A percentile compares a stretch with the other conserved stretches of the same genome.
Evolutionary conservation across 1,140 invertebrate species (phyloP).

Genomic region (Cydia strobilella): DNA sequence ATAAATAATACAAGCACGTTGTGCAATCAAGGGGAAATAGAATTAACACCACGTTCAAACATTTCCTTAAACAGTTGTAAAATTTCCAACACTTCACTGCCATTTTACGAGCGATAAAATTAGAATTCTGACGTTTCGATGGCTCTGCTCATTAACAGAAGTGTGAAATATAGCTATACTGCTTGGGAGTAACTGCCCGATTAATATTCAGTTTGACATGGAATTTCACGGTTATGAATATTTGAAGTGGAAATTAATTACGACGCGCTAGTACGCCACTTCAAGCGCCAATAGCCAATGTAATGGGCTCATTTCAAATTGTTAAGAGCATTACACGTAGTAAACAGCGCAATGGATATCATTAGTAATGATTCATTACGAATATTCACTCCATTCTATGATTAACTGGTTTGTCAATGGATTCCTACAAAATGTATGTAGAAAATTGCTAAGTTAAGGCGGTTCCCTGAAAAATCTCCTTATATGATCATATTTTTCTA

Average conservation of each 20-base stretch:
- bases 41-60: not conserved
- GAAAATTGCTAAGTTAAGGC: too few species aligned
- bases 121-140: slow-evolving; percentile 16
- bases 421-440: too few species aligned
- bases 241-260: slow-evolving; percentile 38
- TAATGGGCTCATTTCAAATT: not conserved
- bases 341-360: not conserved
- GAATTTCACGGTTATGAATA: slow-evolving; percentile 36
- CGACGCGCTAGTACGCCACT: slow-evolving; percentile 9
- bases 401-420: too few species aligned
- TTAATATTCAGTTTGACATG: slow-evolving; percentile 35
- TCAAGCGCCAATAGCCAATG: not conserved
- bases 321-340: not conserved
- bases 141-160: slow-evolving; percentile 19
- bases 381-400: too few species aligned
- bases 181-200: slow-evolving; percentile 40
- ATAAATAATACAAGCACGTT: not conserved
- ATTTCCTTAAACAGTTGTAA: slow-evolving; percentile 4
- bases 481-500: too few species aligned
- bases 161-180: slow-evolving; percentile 37
- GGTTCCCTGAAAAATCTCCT: too few species aligned
- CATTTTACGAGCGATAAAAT: slow-evolving; percentile 22
- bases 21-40: not conserved
- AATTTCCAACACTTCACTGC: not conserved
- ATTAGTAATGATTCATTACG: too few species aligned